Evolutionary conservation across 2,888 invertebrate genomes (phyloP).

Genomic region (Saturnia japonica): DNA sequence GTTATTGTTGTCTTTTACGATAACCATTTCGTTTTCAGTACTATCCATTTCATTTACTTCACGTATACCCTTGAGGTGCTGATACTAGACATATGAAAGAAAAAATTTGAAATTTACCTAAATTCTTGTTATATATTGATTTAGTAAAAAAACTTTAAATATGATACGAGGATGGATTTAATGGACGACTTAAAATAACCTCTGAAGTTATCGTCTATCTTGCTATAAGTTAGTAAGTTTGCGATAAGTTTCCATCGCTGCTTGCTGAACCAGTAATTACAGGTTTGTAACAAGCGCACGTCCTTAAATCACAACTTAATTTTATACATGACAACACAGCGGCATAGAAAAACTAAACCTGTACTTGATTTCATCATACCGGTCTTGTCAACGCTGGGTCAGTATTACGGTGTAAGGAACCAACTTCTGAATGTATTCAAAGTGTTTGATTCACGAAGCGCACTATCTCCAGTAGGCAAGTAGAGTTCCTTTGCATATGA

Average conservation of each 20-base stretch:
- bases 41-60: not conserved
- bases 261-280: not conserved
- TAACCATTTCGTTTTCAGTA: not conserved
- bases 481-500: not conserved
- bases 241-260: constrained; percentile 1
- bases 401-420: constrained; percentile 18
- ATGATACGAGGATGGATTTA: not conserved
- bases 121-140: not conserved
- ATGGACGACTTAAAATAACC: not conserved
- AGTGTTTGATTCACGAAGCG: not conserved
- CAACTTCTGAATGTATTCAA: constrained; percentile 20
- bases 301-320: constrained; percentile 24
- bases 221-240: not conserved
- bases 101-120: too few relatives aligned
- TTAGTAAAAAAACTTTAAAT: not conserved
- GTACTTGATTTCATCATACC: constrained; percentile 22
- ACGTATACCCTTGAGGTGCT: not conserved
- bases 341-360: constrained; percentile 23
- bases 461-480: not conserved
- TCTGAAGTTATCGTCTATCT: not conserved
- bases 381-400: constrained; percentile 21
- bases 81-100: not conserved
- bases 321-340: constrained; percentile 21
- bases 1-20: too few relatives aligned
- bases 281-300: constrained; percentile 21